Conservation (phyloP, 2,113 vertebrate genomes). For the Pontoporia blainvillei region DNA sequence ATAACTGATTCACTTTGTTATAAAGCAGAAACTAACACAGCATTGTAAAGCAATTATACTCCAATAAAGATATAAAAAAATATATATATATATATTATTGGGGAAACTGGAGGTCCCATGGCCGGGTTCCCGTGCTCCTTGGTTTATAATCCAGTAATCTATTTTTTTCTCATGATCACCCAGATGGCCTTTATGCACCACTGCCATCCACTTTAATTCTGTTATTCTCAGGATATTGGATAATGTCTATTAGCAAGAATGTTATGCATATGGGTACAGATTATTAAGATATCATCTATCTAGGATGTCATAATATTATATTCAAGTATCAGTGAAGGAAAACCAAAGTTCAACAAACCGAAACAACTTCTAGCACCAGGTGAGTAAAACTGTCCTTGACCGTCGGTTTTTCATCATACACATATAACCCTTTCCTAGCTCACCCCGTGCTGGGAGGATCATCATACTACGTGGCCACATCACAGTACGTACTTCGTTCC, state of each 20-base stretch:
- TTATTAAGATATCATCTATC: not conserved
- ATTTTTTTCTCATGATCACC: not conserved
- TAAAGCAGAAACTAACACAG: no score
- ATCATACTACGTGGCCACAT: not conserved
- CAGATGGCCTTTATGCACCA: not conserved
- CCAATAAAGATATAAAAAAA: no score
- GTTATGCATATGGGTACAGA: not conserved
- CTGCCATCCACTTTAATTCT: not conserved
- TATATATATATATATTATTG: not conserved
- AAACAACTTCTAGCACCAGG: not conserved
- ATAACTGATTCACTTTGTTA: no score
- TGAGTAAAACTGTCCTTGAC: not conserved
- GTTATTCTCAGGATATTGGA: not conserved
- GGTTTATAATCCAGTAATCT: not conserved
- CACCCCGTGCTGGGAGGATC: not conserved
- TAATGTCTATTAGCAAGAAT: not conserved
- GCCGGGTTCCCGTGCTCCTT: no score
- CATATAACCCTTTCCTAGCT: not conserved
- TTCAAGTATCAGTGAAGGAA: not conserved
- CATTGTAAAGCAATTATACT: no score
- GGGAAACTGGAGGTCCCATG: not conserved
- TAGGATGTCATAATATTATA: not conserved
- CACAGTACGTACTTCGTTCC: not conserved
- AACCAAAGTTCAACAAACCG: not conserved
- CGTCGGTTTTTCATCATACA: not conserved